Base-by-base conservation (phyloP, 2,113 vertebrate genomes). In the Pachycephala philippinensis region DNA sequence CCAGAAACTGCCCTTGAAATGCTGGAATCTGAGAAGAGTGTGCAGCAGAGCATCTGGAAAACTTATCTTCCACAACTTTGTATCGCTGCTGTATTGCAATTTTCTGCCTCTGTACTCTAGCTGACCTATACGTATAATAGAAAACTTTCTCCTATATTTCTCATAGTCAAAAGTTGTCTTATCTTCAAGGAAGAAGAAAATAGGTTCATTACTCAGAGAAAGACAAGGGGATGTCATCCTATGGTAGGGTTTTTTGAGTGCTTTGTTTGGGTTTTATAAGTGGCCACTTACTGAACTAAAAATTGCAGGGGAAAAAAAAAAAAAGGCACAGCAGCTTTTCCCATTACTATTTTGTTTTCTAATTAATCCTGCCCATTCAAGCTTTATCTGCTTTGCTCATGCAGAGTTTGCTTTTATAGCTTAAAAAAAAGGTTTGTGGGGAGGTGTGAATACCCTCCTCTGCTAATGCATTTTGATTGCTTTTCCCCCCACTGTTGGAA, bases 131-230 rank as follows among this genome's bases (percentile, higher is more conserved):
- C 68, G 2, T 71, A 44, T 95, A 94, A 97, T 94, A 82, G 96
- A 91, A 95, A 97, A 93, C 42, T 93, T 96, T 96, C 77, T 76
- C 59, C 89, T 72, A 28, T 96, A 96, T 96, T 96, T 83, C 96
- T 95, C 93, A 84, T 88, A 95, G 95, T 95, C 92, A 91, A 89
- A 89, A 92, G 89, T 95, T 96, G 90, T 85, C 78, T 97, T 96
- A 96, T 96, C 96, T 96, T 96, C 93, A 75, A 69, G 57, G 75
- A 79, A 81, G 75, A 53, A 95, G 92, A 92, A 97, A 96, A 97
- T 97, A 94, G 93, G 84, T 95, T 97, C 96, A 95, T 97, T 97
- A 96, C 93, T 97, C 95, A 95, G 79, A 71, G 93, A 64, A 10
- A 80, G 91, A 92, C 64, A 87, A 86, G 87, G 84, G 69, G 85